Percentiles rank a stretch among this genome's conserved stretches.
Conservation (phyloP, 2,888 invertebrate genomes). For the Leuctra nigra region DNA sequence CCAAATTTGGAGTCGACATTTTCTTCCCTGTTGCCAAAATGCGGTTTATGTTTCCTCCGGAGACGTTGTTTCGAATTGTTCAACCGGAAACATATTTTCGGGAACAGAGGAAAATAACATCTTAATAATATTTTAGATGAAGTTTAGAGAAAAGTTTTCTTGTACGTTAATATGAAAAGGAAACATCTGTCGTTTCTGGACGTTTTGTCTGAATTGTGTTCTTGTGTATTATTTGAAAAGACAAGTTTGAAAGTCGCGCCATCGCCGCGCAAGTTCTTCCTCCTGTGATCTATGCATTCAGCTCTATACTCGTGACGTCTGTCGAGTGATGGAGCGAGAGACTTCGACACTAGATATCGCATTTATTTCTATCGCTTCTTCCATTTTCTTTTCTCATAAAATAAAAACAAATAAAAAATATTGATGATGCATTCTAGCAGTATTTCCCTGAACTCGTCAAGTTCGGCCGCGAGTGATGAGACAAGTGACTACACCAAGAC, state of each 20-base stretch:
- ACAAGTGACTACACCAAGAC: too few species aligned
- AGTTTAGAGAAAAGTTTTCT: conserved; percentile 14
- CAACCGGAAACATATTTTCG: conserved; percentile 15
- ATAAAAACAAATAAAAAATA: conserved; percentile 13
- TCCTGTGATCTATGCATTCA: conserved; percentile 10
- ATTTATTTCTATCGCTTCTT: conserved; percentile 19
- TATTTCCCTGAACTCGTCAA: too few species aligned
- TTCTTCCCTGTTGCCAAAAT: conserved; percentile 17
- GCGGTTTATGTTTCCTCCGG: conserved; percentile 17
- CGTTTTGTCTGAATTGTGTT: neutral
- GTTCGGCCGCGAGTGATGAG: too few species aligned
- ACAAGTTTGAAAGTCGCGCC: neutral
- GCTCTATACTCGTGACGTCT: too few species aligned
- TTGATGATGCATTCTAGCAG: too few species aligned
- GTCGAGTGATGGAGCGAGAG: too few species aligned
- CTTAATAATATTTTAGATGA: conserved; percentile 18
- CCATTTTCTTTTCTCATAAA: conserved; percentile 13
- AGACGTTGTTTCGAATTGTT: conserved; percentile 16
- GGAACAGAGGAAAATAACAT: conserved; percentile 18
- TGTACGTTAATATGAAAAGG: conserved; percentile 5
- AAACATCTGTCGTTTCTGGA: conserved; percentile 14
- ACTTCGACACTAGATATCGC: neutral
- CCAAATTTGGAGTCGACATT: conserved; percentile 5
- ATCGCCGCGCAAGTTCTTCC: neutral
- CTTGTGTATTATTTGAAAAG: conserved; percentile 9